Evolutionary conservation across 1,140 invertebrate species (phyloP).

Genomic region (Pachypeltis micranthus): DNA sequence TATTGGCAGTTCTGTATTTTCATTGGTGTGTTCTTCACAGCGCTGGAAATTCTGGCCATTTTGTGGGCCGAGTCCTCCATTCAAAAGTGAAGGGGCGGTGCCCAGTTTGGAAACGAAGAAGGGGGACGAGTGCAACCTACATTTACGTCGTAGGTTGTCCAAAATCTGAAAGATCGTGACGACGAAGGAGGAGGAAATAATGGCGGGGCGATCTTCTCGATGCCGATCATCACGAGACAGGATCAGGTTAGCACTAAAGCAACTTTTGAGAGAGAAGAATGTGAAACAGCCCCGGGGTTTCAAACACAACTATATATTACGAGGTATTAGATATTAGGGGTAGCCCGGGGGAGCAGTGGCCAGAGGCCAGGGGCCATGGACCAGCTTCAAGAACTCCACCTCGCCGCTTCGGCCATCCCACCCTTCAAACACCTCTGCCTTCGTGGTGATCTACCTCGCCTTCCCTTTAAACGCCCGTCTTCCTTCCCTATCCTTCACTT

Average conservation of each 20-base stretch:
- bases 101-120: too few species aligned
- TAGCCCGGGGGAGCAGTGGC: neutral
- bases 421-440: neutral
- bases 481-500: neutral
- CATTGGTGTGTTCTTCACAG: too few species aligned
- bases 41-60: too few species aligned
- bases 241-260: neutral
- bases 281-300: neutral
- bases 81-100: too few species aligned
- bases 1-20: too few species aligned
- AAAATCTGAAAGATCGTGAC: too few species aligned
- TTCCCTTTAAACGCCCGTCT: neutral
- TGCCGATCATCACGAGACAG: too few species aligned
- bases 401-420: neutral
- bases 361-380: neutral
- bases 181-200: too few species aligned
- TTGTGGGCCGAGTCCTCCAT: too few species aligned
- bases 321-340: conserved; percentile 4
- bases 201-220: too few species aligned
- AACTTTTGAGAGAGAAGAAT: neutral
- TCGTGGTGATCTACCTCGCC: neutral
- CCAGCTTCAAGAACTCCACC: neutral
- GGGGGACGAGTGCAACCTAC: too few species aligned
- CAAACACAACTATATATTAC: neutral
- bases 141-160: too few species aligned